A percentile compares a stretch with the other conserved stretches of the same genome.
Evolutionary conservation across 2,113 vertebrate genomes (phyloP).

Genomic region (Entelurus aequoreus): DNA sequence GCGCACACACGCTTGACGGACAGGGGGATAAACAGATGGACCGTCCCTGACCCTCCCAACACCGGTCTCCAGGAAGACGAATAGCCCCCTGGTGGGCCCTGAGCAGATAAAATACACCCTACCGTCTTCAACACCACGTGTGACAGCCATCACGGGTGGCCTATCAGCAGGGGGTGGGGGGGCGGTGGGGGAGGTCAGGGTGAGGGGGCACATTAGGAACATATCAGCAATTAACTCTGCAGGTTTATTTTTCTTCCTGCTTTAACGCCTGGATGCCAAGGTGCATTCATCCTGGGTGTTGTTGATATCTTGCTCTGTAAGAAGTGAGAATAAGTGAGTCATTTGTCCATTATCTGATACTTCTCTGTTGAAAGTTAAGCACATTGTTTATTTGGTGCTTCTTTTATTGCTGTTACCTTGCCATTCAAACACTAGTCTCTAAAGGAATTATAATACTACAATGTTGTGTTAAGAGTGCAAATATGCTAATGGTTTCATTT

Average conservation of each 20-base stretch:
- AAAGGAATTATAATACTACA: no score
- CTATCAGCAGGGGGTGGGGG: constrained; percentile 65
- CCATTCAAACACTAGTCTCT: no score
- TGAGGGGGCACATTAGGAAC: constrained; percentile 74
- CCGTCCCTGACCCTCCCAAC: constrained; percentile 67
- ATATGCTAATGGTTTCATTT: no score
- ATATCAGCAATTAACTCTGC: constrained; percentile 75
- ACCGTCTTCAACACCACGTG: constrained; percentile 74
- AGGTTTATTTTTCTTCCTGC: constrained; percentile 72
- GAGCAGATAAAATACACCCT: constrained; percentile 76
- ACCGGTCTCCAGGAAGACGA: constrained; percentile 66
- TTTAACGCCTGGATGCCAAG: constrained; percentile 64
- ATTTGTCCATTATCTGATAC: constrained; percentile 60
- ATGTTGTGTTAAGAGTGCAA: no score
- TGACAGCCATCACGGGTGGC: constrained; percentile 76
- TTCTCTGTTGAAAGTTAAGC: not conserved
- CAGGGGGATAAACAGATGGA: constrained; percentile 70
- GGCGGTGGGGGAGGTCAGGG: constrained; percentile 38
- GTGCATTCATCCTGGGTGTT: constrained; percentile 57
- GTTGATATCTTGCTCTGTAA: constrained; percentile 51
- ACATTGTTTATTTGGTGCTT: no score
- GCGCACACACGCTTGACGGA: constrained; percentile 61
- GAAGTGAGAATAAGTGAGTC: constrained; percentile 48
- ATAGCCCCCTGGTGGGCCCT: constrained; percentile 66
- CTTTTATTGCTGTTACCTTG: no score